A percentile compares a stretch with the other conserved stretches of the same genome.
These are phyloP conservation scores for Leptinotarsa juncta DNA, from an alignment of 2,888 invertebrate genomes.

Conservation along the genomic window DNA sequence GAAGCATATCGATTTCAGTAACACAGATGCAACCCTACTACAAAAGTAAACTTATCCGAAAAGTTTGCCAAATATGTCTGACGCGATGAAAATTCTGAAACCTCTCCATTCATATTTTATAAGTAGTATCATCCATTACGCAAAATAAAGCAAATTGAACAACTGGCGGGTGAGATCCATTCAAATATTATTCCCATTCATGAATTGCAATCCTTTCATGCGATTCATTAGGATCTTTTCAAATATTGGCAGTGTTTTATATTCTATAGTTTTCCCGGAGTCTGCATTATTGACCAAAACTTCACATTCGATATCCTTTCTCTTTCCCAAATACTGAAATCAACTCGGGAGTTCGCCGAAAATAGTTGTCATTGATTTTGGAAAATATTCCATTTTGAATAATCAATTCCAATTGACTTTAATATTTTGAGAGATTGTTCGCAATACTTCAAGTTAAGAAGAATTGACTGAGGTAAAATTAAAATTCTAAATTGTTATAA, in stretches of 20 bases:
- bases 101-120: not conserved
- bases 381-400: not conserved
- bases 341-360: too few relatives aligned
- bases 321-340: too few relatives aligned
- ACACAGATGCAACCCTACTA: not conserved
- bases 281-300: not conserved
- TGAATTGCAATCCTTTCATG: too few relatives aligned
- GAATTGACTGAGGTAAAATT: too few relatives aligned
- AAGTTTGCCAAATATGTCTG: not conserved
- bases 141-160: not conserved
- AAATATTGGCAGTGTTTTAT: conserved; percentile 6
- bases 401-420: not conserved
- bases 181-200: not conserved
- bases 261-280: conserved; percentile 2
- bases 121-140: not conserved
- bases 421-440: too few relatives aligned
- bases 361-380: not conserved
- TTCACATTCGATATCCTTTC: not conserved
- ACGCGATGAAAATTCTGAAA: not conserved
- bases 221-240: not conserved
- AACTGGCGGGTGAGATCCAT: not conserved
- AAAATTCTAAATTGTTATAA: too few relatives aligned
- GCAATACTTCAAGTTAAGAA: too few relatives aligned
- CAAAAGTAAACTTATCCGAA: not conserved
- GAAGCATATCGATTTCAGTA: not conserved